phyloP scores from a whole-genome alignment of 92 coral and sea anemone species.

The Zoanthus sociatus region DNA sequence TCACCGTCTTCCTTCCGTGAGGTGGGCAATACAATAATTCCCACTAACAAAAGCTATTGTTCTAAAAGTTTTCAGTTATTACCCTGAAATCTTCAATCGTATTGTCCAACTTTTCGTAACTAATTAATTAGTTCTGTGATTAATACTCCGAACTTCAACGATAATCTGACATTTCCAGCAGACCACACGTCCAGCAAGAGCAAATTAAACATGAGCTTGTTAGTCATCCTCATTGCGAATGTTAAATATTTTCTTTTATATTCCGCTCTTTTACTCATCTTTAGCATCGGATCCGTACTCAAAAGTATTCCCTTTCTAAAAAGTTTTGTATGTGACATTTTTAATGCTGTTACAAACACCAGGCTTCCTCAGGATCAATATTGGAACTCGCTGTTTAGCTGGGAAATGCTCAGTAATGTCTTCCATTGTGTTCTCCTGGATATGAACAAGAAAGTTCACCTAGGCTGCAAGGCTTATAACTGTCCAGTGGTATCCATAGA shows the following conservation, averaged over 20 bases:
- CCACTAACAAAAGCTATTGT: constrained; percentile 23
- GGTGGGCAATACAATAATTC: constrained; percentile 4
- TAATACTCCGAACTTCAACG: not conserved
- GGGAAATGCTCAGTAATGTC: constrained; percentile 59
- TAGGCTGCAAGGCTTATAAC: constrained; percentile 54
- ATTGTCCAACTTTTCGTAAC: constrained; percentile 24
- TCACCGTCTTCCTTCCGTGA: constrained; percentile 38
- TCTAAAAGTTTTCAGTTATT: constrained; percentile 30
- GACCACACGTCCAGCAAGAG: not conserved
- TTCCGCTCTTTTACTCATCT: not conserved
- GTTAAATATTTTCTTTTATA: not conserved
- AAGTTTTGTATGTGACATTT: constrained; percentile 28
- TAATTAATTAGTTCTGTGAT: constrained; percentile 13
- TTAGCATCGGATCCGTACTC: constrained; percentile 21
- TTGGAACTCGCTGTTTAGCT: constrained; percentile 59
- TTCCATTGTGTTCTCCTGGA: constrained; percentile 57
- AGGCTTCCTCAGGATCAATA: constrained; percentile 34
- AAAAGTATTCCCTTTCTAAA: constrained; percentile 18
- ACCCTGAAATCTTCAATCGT: not conserved
- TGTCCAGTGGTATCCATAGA: constrained; percentile 55
- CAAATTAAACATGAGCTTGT: not conserved
- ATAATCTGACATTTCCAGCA: not conserved
- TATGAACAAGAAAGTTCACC: constrained; percentile 43
- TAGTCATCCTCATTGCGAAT: not conserved
- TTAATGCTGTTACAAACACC: constrained; percentile 30